Conservation (phyloP, 2,113 vertebrate species). For the Centrocercus urophasianus region DNA sequence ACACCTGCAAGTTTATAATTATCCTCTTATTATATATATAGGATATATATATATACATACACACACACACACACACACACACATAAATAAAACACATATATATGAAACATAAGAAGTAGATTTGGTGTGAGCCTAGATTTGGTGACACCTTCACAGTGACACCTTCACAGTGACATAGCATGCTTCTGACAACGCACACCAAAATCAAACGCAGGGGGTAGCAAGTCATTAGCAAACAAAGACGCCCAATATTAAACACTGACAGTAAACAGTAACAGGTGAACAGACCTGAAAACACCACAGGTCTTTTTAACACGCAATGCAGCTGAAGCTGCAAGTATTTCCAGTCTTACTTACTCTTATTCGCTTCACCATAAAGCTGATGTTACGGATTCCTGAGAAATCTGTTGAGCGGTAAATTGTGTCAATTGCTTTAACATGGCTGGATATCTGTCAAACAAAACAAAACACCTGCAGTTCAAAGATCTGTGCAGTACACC, state of each 20-base stretch:
- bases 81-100: too few species aligned
- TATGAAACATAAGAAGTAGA: neutral
- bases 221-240: neutral
- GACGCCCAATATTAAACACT: neutral
- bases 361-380: constrained; percentile 98
- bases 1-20: neutral
- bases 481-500: neutral
- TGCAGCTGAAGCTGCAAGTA: neutral
- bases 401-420: constrained; percentile 97
- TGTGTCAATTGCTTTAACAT: constrained; percentile 95
- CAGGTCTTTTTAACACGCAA: neutral
- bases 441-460: constrained; percentile 91
- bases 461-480: neutral
- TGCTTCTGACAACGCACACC: neutral
- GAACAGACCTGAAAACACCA: neutral
- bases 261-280: neutral
- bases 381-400: constrained; percentile 94
- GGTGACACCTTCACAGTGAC: neutral
- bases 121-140: neutral
- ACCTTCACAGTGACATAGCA: neutral
- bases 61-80: too few species aligned
- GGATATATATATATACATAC: too few species aligned
- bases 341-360: constrained; percentile 81
- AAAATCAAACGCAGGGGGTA: neutral
- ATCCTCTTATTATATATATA: neutral